Percentiles rank a stretch among this genome's conserved stretches.
Evolutionary conservation across 2,888 invertebrate species (phyloP).

Genomic region (Dryomyza anilis): DNA sequence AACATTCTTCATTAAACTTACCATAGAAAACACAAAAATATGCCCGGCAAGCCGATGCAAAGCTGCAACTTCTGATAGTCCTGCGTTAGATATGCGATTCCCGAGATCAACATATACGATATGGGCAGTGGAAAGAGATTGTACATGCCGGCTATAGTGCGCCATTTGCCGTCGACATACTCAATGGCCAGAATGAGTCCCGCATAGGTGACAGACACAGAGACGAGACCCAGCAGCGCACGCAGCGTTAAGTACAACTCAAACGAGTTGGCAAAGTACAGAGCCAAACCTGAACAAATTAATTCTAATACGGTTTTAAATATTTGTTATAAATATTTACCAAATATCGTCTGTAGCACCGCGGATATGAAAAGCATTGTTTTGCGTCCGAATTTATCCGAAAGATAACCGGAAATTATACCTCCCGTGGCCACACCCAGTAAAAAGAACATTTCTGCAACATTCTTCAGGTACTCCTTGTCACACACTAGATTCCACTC

Average conservation of each 20-base stretch:
- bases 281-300: slow-evolving; percentile 62
- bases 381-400: slow-evolving; percentile 82
- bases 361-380: slow-evolving; percentile 75
- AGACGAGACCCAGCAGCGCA: slow-evolving; percentile 74
- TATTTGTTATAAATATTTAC: slow-evolving; percentile 54
- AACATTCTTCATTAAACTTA: slow-evolving; percentile 57
- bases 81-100: slow-evolving; percentile 72
- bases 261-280: slow-evolving; percentile 74
- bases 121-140: slow-evolving; percentile 80
- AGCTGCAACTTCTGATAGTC: slow-evolving; percentile 77
- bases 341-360: slow-evolving; percentile 71
- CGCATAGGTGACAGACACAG: slow-evolving; percentile 82
- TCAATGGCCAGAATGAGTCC: slow-evolving; percentile 81
- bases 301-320: not conserved
- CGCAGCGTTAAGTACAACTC: slow-evolving; percentile 73
- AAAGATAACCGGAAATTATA: slow-evolving; percentile 77
- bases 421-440: slow-evolving; percentile 79
- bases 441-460: slow-evolving; percentile 79
- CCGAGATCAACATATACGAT: slow-evolving; percentile 75
- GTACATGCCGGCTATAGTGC: slow-evolving; percentile 79
- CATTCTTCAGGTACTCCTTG: slow-evolving; percentile 69
- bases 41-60: slow-evolving; percentile 74
- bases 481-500: slow-evolving; percentile 82
- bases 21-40: slow-evolving; percentile 71
- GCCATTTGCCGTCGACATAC: slow-evolving; percentile 78